phyloP scores from a whole-genome alignment of 1,140 invertebrate genomes.

The Delia radicum region DNA sequence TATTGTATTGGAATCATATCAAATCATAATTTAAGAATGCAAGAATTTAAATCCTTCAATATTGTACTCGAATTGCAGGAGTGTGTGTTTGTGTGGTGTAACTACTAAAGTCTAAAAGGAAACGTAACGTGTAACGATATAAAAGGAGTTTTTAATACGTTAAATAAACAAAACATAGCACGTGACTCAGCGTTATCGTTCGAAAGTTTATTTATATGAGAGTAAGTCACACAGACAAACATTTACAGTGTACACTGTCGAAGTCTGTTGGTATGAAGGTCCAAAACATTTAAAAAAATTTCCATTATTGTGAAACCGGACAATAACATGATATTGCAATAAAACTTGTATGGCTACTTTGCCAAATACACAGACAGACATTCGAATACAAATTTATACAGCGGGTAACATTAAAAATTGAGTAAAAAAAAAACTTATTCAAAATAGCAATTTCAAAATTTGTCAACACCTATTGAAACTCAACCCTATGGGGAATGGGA shows the following conservation, averaged over 20 bases:
- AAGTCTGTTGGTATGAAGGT: background rate
- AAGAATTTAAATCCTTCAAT: background rate
- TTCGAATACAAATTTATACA: too few species aligned
- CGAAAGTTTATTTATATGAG: background rate
- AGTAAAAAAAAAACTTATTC: too few species aligned
- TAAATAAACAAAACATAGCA: constrained; percentile 12
- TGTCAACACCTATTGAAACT: too few species aligned
- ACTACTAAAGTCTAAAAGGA: too few species aligned
- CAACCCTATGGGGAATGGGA: too few species aligned
- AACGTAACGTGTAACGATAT: background rate
- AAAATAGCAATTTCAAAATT: too few species aligned
- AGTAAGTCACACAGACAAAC: background rate
- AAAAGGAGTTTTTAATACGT: constrained; percentile 22
- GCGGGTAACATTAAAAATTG: background rate
- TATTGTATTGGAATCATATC: too few species aligned
- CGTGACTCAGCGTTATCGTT: constrained; percentile 2
- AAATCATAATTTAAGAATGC: too few species aligned
- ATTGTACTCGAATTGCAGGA: too few species aligned
- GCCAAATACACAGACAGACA: constrained; percentile 13
- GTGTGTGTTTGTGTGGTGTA: background rate
- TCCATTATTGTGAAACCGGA: constrained; percentile 9
- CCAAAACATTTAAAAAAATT: background rate
- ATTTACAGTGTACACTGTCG: too few species aligned
- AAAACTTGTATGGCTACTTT: constrained; percentile 22
- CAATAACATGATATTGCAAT: constrained; percentile 15